A percentile compares a stretch with the other conserved stretches of the same genome.
phyloP scores from a whole-genome alignment of 2,797 vertebrate genomes.

The Podarcis lilfordi region DNA sequence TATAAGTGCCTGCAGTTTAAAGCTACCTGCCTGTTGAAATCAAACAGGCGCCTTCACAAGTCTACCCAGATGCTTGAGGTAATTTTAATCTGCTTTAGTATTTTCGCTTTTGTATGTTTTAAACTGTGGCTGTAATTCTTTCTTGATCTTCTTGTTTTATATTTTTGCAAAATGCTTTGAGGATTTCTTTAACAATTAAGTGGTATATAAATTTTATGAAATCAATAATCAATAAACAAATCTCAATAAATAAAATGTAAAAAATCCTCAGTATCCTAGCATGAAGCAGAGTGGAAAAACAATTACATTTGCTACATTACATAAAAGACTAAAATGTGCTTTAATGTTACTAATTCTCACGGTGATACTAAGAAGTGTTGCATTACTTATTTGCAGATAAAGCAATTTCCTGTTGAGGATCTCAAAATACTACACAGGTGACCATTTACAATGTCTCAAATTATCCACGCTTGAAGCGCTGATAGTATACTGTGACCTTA shows the following conservation, averaged over 20 bases:
- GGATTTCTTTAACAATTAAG: too few relatives aligned
- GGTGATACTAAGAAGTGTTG: background rate
- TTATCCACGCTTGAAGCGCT: background rate
- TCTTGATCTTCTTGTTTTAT: too few relatives aligned
- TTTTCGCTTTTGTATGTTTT: too few relatives aligned
- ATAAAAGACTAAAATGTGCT: background rate
- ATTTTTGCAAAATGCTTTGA: too few relatives aligned
- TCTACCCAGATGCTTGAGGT: too few relatives aligned
- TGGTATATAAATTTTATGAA: too few relatives aligned
- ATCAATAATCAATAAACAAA: too few relatives aligned
- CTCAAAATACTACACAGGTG: constrained; percentile 6
- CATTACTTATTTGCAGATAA: background rate
- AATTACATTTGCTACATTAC: background rate
- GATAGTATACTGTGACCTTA: background rate
- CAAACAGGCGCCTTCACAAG: too few relatives aligned
- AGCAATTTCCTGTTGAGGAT: background rate
- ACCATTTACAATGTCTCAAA: background rate
- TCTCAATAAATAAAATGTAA: background rate
- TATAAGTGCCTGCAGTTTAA: too few relatives aligned
- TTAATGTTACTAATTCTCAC: background rate
- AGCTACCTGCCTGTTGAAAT: too few relatives aligned
- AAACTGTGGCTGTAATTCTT: too few relatives aligned
- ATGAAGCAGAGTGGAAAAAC: background rate
- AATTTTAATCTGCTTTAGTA: too few relatives aligned
- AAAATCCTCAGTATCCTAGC: background rate